phyloP scores from a whole-genome alignment of 2,888 invertebrate genomes.

The Rhagium mordax region DNA sequence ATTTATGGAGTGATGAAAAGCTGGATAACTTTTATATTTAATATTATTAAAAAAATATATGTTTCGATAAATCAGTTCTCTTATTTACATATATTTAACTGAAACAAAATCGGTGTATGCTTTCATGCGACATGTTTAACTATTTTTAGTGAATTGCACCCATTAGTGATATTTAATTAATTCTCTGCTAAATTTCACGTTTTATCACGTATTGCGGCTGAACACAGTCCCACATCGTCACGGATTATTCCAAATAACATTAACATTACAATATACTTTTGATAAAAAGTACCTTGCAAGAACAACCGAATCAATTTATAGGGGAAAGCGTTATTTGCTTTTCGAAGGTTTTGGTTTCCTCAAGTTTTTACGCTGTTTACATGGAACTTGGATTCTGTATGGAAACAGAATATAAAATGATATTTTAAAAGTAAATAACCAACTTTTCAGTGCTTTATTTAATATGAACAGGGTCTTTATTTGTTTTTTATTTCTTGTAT shows the following conservation, averaged over 20 bases:
- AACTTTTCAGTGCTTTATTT: background rate
- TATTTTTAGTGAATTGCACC: constrained; percentile 9
- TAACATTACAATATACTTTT: background rate
- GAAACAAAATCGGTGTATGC: background rate
- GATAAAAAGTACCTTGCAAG: background rate
- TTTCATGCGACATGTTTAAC: background rate
- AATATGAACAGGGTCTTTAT: background rate
- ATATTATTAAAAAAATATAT: background rate
- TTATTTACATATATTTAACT: background rate
- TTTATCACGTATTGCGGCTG: constrained; percentile 2
- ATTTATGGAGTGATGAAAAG: background rate
- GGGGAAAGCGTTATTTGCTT: background rate
- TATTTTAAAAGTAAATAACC: background rate
- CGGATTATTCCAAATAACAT: background rate
- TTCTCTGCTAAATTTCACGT: background rate
- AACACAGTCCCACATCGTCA: background rate
- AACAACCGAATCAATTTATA: background rate
- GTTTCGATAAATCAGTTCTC: background rate
- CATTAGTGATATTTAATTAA: constrained; percentile 1
- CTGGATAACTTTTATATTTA: background rate
- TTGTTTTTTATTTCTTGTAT: background rate
- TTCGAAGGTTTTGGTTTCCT: background rate
- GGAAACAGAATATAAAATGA: background rate
- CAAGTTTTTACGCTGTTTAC: background rate
- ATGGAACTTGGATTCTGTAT: background rate